Evolutionary conservation across 2,888 invertebrate genomes (phyloP), one percentile per base, ranked within the genome.

Genomic region (Lepidocyrtoides sp.): DNA sequence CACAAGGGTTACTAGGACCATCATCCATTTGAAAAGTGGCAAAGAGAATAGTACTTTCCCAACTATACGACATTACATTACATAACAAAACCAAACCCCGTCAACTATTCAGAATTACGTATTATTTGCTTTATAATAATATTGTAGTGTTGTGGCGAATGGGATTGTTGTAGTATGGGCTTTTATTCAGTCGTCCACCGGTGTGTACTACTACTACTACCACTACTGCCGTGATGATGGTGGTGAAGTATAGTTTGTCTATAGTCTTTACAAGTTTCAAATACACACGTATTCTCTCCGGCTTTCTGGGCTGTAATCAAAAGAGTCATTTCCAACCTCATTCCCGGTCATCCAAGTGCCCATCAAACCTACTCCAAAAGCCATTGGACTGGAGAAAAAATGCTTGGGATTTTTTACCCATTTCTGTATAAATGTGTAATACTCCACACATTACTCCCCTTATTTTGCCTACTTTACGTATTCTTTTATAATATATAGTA

Each of bases 311-410:
- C 14, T 88, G 91, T 92, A 93, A 93, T 93, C 92, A 93, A 93
- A 92, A 88, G 92, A 92, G 93, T 93, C 88, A 93, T 93, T 93
- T 89, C 72, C 91, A 91, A 91, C 83, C 91, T 91, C 91, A 93
- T 93, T 93, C 91, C 69, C 87, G 91, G 92, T 92, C 91, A 92
- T 91, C 91, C 92, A 91, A 93, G 89, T 92, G 91, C 87, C 93
- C 91, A 93, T 93, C 92, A 92, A 83, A 89, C 75, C 77, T 84
- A 89, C 89, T 89, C 83, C 44, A 89, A 83, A 89, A 89, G 89
- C 89, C 83, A 89, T 89, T 89, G 48, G 83, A 60, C 82, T 89
- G 83, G 75, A 83, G 75, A 36, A 88, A 89, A 88, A 89, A 89
- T 83, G 72, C 48, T 83, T 63, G 75, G 83, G 89, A 82, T 82